Evolutionary conservation across 2,113 vertebrate species (phyloP).

Genomic region (Onychostoma macrolepis): DNA sequence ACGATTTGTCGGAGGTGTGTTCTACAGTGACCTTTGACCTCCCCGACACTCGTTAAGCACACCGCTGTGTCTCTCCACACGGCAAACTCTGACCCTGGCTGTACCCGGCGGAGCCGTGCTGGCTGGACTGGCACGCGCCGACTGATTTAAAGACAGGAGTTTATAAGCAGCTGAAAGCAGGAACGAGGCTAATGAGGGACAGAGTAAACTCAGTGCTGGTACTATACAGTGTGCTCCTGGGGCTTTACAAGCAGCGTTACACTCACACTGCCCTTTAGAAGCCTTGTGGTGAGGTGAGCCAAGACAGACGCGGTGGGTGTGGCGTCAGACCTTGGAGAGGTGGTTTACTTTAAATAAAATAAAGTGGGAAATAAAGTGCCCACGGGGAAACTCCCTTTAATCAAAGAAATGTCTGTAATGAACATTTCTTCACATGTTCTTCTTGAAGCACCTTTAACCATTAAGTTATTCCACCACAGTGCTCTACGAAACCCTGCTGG

Average conservation of each 20-base stretch:
- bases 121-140: conserved; percentile 54
- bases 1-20: conserved; percentile 55
- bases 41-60: conserved; percentile 49
- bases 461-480: neutral
- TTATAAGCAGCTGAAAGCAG: conserved; percentile 61
- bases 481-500: neutral
- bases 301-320: conserved; percentile 22
- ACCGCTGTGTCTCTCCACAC: conserved; percentile 44
- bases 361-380: conserved; percentile 13
- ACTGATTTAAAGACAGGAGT: conserved; percentile 32
- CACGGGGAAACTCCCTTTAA: conserved; percentile 21
- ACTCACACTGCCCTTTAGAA: conserved; percentile 29
- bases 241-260: conserved; percentile 15
- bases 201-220: conserved; percentile 62
- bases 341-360: conserved; percentile 23
- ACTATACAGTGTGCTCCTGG: neutral
- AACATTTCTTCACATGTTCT: conserved; percentile 21
- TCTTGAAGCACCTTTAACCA: conserved; percentile 1
- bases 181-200: conserved; percentile 66
- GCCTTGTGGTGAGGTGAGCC: conserved; percentile 6
- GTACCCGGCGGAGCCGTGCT: conserved; percentile 48
- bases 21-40: conserved; percentile 62
- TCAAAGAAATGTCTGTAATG: conserved; percentile 26
- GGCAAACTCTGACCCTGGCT: conserved; percentile 50
- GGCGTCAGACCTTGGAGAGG: neutral